Conservation (phyloP, 2,888 invertebrate species). For the Creontiades dilutus region DNA sequence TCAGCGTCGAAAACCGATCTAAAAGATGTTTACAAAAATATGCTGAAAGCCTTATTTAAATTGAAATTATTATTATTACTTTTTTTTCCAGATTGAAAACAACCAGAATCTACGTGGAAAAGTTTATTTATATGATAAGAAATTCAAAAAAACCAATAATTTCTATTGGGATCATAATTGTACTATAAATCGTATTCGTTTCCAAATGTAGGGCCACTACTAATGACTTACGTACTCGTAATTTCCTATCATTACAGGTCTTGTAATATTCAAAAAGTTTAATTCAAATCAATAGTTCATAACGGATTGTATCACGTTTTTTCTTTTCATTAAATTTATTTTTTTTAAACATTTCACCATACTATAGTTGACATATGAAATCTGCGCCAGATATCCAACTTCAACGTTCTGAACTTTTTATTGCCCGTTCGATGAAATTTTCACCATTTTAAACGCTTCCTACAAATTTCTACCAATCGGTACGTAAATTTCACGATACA, state of each 20-base stretch:
- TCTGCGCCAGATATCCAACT: too few species aligned
- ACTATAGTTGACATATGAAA: too few species aligned
- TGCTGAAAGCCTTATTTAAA: conserved; percentile 26
- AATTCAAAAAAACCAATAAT: background rate
- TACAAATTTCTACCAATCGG: too few species aligned
- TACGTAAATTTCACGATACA: too few species aligned
- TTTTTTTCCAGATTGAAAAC: background rate
- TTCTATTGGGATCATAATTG: background rate
- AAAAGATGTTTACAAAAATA: conserved; percentile 26
- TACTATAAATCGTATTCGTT: conserved; percentile 1
- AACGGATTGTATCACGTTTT: background rate
- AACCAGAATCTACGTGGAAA: background rate
- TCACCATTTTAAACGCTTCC: too few species aligned
- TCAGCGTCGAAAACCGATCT: conserved; percentile 20
- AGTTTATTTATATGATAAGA: background rate
- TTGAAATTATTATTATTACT: background rate
- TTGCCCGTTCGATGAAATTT: too few species aligned
- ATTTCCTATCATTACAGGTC: background rate
- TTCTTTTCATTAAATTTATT: too few species aligned
- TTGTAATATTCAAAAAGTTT: background rate
- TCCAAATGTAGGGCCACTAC: background rate
- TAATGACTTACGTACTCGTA: background rate
- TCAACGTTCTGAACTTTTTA: too few species aligned
- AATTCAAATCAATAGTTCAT: background rate
- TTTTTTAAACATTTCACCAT: too few species aligned